Conservation (phyloP, 2,888 invertebrate species). For the Chydorus sphaericus region DNA sequence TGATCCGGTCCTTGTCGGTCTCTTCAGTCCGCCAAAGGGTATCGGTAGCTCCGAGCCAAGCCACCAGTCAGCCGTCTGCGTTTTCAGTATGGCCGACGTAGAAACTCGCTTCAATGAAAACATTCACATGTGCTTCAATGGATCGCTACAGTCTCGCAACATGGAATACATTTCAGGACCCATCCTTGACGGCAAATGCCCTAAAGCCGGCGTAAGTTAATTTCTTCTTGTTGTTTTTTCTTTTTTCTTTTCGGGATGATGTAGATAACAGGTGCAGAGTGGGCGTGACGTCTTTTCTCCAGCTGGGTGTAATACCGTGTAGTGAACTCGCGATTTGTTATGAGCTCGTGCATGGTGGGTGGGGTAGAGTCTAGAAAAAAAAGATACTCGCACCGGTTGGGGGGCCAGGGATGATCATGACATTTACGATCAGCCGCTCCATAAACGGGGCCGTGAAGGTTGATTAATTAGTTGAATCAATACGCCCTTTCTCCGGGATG, state of each 20-base stretch:
- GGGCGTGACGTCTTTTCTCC: no score
- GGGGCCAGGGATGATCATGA: no score
- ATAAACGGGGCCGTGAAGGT: no score
- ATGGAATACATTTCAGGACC: slow-evolving; percentile 83
- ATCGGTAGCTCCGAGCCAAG: slow-evolving; percentile 64
- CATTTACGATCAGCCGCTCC: no score
- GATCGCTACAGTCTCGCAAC: slow-evolving; percentile 78
- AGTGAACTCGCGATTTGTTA: no score
- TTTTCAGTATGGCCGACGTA: slow-evolving; percentile 78
- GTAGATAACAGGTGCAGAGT: no score
- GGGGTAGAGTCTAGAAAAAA: no score
- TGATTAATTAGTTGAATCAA: no score
- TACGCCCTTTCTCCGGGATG: no score
- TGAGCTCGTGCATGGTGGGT: no score
- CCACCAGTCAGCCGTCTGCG: slow-evolving; percentile 75
- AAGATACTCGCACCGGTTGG: no score
- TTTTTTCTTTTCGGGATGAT: neutral
- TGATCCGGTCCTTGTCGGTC: slow-evolving; percentile 67
- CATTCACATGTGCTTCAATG: slow-evolving; percentile 94
- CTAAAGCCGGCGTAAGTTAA: slow-evolving; percentile 53
- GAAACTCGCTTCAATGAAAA: slow-evolving; percentile 89
- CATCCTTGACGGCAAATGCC: slow-evolving; percentile 81
- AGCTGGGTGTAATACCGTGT: no score
- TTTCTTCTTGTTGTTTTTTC: neutral
- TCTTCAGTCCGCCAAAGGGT: slow-evolving; percentile 77